A percentile compares a stretch with the other conserved stretches of the same genome.
Evolutionary conservation across 2,797 vertebrate genomes (phyloP).

Genomic region (Craterocephalus amniculus): DNA sequence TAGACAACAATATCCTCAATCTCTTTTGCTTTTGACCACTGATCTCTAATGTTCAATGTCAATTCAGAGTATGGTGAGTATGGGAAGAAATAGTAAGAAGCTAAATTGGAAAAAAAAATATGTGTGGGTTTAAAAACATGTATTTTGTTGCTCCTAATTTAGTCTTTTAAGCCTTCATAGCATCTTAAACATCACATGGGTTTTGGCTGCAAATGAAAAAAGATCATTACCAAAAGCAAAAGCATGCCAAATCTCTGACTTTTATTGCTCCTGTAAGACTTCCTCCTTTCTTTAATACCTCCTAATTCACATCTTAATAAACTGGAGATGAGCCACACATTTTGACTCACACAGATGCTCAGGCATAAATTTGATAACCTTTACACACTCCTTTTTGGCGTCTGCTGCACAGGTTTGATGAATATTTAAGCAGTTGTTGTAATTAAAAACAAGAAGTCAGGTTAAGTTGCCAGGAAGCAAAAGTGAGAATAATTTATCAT

Average conservation of each 20-base stretch:
- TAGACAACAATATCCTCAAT: background rate
- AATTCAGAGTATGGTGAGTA: background rate
- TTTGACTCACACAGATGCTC: slow-evolving; percentile 14
- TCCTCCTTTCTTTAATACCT: slow-evolving; percentile 7
- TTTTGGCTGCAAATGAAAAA: background rate
- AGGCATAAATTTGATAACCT: slow-evolving; percentile 18
- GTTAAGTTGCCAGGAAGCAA: slow-evolving; percentile 16
- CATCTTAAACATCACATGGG: background rate
- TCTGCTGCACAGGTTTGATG: slow-evolving; percentile 22
- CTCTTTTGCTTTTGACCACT: background rate
- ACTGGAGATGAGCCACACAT: slow-evolving; percentile 7
- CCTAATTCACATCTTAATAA: slow-evolving; percentile 12
- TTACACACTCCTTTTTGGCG: slow-evolving; percentile 22
- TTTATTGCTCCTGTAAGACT: background rate
- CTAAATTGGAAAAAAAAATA: background rate
- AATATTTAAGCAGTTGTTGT: slow-evolving; percentile 21
- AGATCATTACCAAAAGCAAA: background rate
- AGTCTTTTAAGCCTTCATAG: background rate
- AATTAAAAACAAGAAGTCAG: slow-evolving; percentile 27
- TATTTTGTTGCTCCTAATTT: background rate
- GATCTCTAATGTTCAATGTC: background rate
- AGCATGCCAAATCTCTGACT: background rate
- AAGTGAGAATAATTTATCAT: slow-evolving; percentile 16
- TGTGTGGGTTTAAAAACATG: background rate
- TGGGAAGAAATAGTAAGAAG: background rate